Percentiles rank a stretch among this genome's conserved stretches.
These are phyloP conservation scores for Melanchra persicariae DNA, from an alignment of 2,888 invertebrate species.

Conservation along the genomic window DNA sequence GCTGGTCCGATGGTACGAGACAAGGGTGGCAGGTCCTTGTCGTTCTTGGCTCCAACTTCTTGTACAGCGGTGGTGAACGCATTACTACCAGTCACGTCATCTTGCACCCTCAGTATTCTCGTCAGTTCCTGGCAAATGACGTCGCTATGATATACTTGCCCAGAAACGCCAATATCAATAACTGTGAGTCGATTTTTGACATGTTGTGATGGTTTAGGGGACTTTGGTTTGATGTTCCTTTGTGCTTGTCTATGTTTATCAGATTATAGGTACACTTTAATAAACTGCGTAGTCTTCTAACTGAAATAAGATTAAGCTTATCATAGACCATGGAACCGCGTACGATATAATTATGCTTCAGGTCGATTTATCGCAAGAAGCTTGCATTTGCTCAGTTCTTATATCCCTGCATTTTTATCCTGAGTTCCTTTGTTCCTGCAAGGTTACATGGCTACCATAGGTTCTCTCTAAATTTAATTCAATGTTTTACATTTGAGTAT, in stretches of 20 bases:
- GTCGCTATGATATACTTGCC: slow-evolving; percentile 78
- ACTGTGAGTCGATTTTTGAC: slow-evolving; percentile 62
- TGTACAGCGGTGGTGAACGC: slow-evolving; percentile 76
- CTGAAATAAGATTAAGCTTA: not conserved
- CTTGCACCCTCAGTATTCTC: slow-evolving; percentile 73
- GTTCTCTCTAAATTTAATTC: not conserved
- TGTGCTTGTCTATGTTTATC: not conserved
- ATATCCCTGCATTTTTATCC: not conserved
- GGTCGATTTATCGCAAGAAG: not conserved
- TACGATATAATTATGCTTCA: too few relatives aligned
- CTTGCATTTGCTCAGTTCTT: not conserved
- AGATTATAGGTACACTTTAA: not conserved
- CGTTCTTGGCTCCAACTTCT: slow-evolving; percentile 74
- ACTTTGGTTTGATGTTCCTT: not conserved
- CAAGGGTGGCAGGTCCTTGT: slow-evolving; percentile 74
- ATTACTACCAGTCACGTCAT: slow-evolving; percentile 71
- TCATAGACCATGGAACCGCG: too few relatives aligned
- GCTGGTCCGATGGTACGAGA: slow-evolving; percentile 75
- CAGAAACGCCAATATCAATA: slow-evolving; percentile 59
- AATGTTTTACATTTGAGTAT: not conserved
- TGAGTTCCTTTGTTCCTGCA: not conserved
- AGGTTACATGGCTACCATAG: not conserved
- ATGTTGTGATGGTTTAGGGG: not conserved
- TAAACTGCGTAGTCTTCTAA: not conserved
- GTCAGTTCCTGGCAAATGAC: slow-evolving; percentile 70